Evolutionary conservation across 2,113 vertebrate genomes (phyloP).

Genomic region (Heliornis fulica): DNA sequence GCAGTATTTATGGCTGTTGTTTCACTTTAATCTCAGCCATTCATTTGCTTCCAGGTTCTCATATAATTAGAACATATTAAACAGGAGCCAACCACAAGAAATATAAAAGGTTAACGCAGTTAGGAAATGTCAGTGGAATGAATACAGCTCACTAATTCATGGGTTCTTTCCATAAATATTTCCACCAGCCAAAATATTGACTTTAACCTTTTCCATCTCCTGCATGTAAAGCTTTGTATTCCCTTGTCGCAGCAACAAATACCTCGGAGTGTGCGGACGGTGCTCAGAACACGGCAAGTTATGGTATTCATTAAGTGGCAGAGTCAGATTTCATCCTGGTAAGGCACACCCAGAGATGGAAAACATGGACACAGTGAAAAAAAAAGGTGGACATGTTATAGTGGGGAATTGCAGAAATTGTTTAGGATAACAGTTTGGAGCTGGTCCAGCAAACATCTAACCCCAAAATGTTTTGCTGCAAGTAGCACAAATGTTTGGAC

Average conservation of each 20-base stretch:
- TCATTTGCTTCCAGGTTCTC: constrained; percentile 49
- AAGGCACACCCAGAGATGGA: constrained; percentile 40
- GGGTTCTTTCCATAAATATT: constrained; percentile 56
- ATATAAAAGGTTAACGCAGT: constrained; percentile 54
- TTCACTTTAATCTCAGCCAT: constrained; percentile 33
- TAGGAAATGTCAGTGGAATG: constrained; percentile 58
- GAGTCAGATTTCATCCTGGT: constrained; percentile 28
- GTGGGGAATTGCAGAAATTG: neutral
- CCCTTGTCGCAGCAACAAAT: constrained; percentile 31
- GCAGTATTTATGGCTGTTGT: constrained; percentile 28
- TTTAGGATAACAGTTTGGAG: neutral
- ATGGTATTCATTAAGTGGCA: constrained; percentile 56
- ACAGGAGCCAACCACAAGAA: constrained; percentile 56
- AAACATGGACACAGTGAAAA: neutral
- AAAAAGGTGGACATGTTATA: neutral
- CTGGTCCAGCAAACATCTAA: neutral
- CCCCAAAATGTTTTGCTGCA: neutral
- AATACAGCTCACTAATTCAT: constrained; percentile 27
- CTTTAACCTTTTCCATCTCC: constrained; percentile 63
- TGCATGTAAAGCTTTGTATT: constrained; percentile 36
- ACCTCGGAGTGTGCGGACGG: neutral
- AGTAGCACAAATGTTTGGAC: neutral
- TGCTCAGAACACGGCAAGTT: neutral
- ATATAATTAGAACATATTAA: constrained; percentile 60
- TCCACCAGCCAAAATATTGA: constrained; percentile 62